Conservation (phyloP, 2,113 vertebrate species). For the Oryctolagus cuniculus region mOryCun1.1 NC_091432.1:163389001-163389500, state of each 20-base stretch:
- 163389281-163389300: slow-evolving; percentile 23
- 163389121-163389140: neutral
- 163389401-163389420: slow-evolving; percentile 75
- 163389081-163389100: neutral
- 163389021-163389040: neutral
- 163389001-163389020: neutral
- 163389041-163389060: slow-evolving; percentile 18
- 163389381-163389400: slow-evolving; percentile 61
- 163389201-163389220: slow-evolving; percentile 51
- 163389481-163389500: slow-evolving; percentile 45
- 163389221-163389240: slow-evolving; percentile 52
- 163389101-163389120: neutral
- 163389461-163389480: slow-evolving; percentile 61
- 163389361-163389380: slow-evolving; percentile 75
- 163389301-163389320: slow-evolving; percentile 50
- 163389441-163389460: slow-evolving; percentile 80
- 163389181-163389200: neutral
- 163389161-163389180: neutral
- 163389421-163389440: slow-evolving; percentile 76
- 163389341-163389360: neutral
- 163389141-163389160: slow-evolving; percentile 16
- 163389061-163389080: neutral
- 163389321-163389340: slow-evolving; percentile 55
- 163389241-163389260: slow-evolving; percentile 29
- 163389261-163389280: slow-evolving; percentile 41